Conservation (phyloP, 2,113 vertebrate genomes). For the Corythornis vintsioides region DNA sequence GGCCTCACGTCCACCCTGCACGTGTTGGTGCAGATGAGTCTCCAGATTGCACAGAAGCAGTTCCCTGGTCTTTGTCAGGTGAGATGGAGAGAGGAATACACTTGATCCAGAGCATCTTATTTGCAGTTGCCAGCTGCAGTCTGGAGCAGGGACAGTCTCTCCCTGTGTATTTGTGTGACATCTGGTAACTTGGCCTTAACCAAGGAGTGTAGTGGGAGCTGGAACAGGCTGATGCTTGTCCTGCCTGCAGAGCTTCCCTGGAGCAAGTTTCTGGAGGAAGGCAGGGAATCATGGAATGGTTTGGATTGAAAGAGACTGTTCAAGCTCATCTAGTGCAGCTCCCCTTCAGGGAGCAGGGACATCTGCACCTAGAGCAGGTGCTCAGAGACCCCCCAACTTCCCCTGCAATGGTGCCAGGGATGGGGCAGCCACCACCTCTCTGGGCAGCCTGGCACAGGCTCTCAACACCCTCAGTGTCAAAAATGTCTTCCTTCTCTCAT, state of each 20-base stretch:
- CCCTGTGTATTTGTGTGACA: accelerated
- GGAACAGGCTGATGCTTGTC: accelerated
- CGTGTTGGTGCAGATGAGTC: accelerated
- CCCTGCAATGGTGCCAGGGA: background rate
- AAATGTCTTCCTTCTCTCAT: background rate
- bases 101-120: background rate
- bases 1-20: accelerated
- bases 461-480: background rate
- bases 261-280: background rate
- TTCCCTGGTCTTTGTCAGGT: background rate
- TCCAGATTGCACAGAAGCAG: accelerated
- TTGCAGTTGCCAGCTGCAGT: accelerated
- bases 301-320: background rate
- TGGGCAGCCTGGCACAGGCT: background rate
- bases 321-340: background rate
- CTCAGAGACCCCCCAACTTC: background rate
- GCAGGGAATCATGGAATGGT: background rate
- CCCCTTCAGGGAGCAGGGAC: background rate
- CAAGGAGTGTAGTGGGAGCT: background rate
- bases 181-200: background rate
- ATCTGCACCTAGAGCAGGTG: background rate
- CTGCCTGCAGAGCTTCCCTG: background rate
- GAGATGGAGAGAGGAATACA: accelerated
- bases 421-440: background rate
- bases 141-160: background rate